These are phyloP conservation scores for Crotalus horridus DNA, from an alignment of 2,113 vertebrate species.

Conservation along the genomic window DNA sequence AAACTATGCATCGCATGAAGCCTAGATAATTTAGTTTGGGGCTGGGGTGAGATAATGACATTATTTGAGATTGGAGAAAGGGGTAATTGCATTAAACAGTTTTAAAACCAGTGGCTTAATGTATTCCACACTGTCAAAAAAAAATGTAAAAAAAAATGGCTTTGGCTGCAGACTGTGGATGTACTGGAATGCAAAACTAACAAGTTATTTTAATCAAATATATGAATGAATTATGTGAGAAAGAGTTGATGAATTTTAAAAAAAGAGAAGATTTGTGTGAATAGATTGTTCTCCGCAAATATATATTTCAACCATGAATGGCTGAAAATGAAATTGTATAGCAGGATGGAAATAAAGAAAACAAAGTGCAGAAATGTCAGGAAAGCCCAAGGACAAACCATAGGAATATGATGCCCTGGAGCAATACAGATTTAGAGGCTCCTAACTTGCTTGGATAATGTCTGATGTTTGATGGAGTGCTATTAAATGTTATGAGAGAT, in stretches of 20 bases:
- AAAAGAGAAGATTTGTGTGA: not conserved
- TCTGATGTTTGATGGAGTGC: slow-evolving; percentile 44
- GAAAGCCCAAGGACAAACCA: slow-evolving; percentile 27
- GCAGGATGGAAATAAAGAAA: not conserved
- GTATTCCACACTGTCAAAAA: not conserved
- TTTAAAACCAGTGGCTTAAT: not conserved
- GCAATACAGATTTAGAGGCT: slow-evolving; percentile 44
- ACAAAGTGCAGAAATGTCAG: slow-evolving; percentile 10
- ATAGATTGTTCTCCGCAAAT: not conserved
- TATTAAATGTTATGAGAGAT: slow-evolving; percentile 44
- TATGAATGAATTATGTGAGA: not conserved
- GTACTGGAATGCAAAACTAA: not conserved
- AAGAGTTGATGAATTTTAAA: not conserved
- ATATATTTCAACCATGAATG: not conserved
- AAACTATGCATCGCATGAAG: not conserved
- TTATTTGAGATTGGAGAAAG: not conserved
- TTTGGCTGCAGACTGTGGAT: not conserved
- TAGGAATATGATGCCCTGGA: slow-evolving; percentile 23
- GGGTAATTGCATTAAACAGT: not conserved
- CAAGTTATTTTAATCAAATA: not conserved
- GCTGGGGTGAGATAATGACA: not conserved
- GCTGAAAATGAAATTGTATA: not conserved
- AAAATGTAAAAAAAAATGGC: too few relatives aligned
- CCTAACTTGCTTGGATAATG: slow-evolving; percentile 35
- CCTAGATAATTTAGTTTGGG: not conserved